Evolutionary conservation across 2,797 vertebrate genomes (phyloP).

Genomic region (Hemibagrus guttatus): DNA sequence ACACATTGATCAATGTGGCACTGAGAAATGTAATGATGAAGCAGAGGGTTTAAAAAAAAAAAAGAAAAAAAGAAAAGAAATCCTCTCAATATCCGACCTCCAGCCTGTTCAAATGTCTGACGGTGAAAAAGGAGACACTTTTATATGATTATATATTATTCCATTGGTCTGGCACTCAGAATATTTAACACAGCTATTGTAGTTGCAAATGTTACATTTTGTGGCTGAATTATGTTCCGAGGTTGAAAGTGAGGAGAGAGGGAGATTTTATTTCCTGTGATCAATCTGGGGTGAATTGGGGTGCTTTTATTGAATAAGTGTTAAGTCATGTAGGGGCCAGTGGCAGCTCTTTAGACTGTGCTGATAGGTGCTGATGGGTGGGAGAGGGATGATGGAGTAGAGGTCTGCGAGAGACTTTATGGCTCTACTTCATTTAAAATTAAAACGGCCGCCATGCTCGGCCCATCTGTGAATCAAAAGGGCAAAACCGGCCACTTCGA

Average conservation of each 20-base stretch:
- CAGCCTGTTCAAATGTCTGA: constrained; percentile 19
- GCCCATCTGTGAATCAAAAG: constrained; percentile 63
- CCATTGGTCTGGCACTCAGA: constrained; percentile 55
- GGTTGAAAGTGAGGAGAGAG: constrained; percentile 54
- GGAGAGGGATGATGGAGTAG: constrained; percentile 55
- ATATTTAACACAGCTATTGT: constrained; percentile 60
- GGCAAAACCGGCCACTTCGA: constrained; percentile 61
- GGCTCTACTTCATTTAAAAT: constrained; percentile 64
- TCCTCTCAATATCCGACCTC: constrained; percentile 26
- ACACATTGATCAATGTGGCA: neutral
- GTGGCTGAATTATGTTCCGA: constrained; percentile 59
- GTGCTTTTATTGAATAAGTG: constrained; percentile 70
- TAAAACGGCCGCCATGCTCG: constrained; percentile 62
- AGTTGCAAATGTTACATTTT: constrained; percentile 58
- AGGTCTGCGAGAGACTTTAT: constrained; percentile 56
- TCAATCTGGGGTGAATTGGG: constrained; percentile 59
- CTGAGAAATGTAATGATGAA: constrained; percentile 21
- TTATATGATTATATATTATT: constrained; percentile 63
- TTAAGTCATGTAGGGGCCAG: constrained; percentile 67
- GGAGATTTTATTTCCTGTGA: constrained; percentile 57
- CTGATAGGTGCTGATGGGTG: constrained; percentile 59
- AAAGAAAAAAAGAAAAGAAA: neutral
- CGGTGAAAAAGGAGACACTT: constrained; percentile 42
- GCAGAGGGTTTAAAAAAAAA: neutral
- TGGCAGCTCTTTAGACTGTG: constrained; percentile 56